Evolutionary conservation across 2,888 invertebrate genomes (phyloP), one percentile per base, ranked within the genome.

Genomic region (Anorthoa munda): DNA sequence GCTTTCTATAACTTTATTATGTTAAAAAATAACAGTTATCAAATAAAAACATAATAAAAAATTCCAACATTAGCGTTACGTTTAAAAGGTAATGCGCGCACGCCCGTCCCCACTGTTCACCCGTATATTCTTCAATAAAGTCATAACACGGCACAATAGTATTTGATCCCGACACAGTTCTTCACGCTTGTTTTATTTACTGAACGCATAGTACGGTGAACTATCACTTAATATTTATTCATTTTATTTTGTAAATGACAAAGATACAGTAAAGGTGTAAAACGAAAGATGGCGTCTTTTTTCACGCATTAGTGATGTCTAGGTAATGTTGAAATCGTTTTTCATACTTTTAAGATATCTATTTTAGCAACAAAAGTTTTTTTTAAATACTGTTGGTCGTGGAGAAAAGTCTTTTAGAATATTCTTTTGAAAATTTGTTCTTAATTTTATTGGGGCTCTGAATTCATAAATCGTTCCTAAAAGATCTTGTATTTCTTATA

Each of bases 131-230:
- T 50, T 13, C 55, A 63, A 71, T 64, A 66, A 60, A 76, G 64
- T 60, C 31, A 45, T 50, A 50, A 48, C 58, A 23, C 12, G 17
- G 39, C 51, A 71, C 59, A 60, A 56, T 61, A 67, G 58, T 73
- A 75, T 81, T 76, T 83, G 69, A 66, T 66, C 66, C 66, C 58
- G 50, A 66, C 66, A 23, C 66, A 48, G 51, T 59, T 46, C 53
- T 72, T 65, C 59, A 60, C 68, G 58, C 55, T 74, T 63, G 67
- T 86, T 84, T 75, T 73, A 81, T 84, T 86, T 77, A 18, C 48
- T 65, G 39, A 51, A 78, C 67, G 68, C 71, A 66, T 71, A 60
- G 48, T 15, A 61, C 46, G 11, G 31, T 59, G 31, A 71, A 77
- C 81, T 74, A 77, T 74, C 75, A 71, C 67, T 78, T 60, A 2